A percentile compares a stretch with the other conserved stretches of the same genome.
These are phyloP conservation scores for Microtus obscurus DNA, from an alignment of 2,797 vertebrate genomes.

Conservation along the genomic window DNA sequence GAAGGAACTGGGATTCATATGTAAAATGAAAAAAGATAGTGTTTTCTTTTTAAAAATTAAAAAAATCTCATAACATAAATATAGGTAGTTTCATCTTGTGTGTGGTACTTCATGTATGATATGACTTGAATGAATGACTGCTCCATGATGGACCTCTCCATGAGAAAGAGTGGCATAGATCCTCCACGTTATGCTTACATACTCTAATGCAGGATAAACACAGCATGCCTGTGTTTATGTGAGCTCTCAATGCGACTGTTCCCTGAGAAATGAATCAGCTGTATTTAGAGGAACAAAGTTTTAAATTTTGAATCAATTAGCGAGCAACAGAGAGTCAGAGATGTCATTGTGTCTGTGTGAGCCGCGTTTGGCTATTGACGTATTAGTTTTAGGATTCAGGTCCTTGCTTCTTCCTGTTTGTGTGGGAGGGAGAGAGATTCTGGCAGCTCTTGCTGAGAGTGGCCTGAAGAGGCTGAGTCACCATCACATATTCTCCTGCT, in stretches of 20 bases:
- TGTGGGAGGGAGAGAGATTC: not conserved
- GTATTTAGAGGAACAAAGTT: not conserved
- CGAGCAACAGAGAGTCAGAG: not conserved
- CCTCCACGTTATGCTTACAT: not conserved
- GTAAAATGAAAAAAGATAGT: too few species aligned
- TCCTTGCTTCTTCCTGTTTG: too few species aligned
- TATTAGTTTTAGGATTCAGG: not conserved
- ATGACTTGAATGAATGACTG: not conserved
- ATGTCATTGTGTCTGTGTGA: not conserved
- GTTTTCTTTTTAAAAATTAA: too few species aligned
- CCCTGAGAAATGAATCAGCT: not conserved
- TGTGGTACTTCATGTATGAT: too few species aligned
- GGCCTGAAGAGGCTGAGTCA: conserved; percentile 2
- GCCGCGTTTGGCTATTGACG: not conserved
- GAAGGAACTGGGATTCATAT: too few species aligned
- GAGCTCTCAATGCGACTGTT: not conserved
- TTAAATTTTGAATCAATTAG: not conserved
- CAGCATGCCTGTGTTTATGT: not conserved
- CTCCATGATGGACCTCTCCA: not conserved
- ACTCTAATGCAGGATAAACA: not conserved
- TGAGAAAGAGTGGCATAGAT: not conserved
- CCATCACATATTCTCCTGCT: not conserved
- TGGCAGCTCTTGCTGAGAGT: not conserved
- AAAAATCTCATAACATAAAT: too few species aligned
- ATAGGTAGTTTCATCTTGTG: too few species aligned